Conservation (phyloP, 2,797 vertebrate genomes). For the Acanthurus lineatus region DNA sequence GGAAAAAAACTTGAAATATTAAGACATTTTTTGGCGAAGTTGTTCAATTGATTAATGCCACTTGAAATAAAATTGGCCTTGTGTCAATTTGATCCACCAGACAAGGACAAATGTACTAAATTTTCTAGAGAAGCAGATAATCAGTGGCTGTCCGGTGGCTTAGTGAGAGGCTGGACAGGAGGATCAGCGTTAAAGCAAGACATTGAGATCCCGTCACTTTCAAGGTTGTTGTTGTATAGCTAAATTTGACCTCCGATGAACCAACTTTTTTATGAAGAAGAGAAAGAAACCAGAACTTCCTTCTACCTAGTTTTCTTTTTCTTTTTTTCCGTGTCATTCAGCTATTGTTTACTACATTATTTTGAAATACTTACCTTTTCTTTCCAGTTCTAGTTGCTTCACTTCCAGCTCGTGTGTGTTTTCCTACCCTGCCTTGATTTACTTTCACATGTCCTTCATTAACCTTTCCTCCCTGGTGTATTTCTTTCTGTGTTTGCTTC, state of each 20-base stretch:
- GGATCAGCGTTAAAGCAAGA: not conserved
- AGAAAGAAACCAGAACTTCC: not conserved
- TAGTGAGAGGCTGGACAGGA: not conserved
- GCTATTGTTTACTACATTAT: too few relatives aligned
- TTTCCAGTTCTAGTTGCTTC: too few relatives aligned
- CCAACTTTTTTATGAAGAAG: not conserved
- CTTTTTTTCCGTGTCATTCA: too few relatives aligned
- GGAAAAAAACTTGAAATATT: constrained; percentile 18
- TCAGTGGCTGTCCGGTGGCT: not conserved
- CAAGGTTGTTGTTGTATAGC: not conserved
- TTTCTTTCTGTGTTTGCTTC: too few relatives aligned
- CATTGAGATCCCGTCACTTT: not conserved
- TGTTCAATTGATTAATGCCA: not conserved
- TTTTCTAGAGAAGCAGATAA: not conserved
- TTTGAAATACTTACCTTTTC: too few relatives aligned
- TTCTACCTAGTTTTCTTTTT: too few relatives aligned
- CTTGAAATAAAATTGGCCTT: not conserved
- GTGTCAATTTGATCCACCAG: not conserved
- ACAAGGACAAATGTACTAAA: not conserved
- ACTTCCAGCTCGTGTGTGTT: too few relatives aligned
- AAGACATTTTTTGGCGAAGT: not conserved
- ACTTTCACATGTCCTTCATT: too few relatives aligned
- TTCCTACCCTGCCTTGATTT: too few relatives aligned
- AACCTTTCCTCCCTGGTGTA: too few relatives aligned
- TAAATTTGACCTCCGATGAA: not conserved